Evolutionary conservation across 1,140 invertebrate species (phyloP).

Genomic region (Phymastichus coffea): DNA sequence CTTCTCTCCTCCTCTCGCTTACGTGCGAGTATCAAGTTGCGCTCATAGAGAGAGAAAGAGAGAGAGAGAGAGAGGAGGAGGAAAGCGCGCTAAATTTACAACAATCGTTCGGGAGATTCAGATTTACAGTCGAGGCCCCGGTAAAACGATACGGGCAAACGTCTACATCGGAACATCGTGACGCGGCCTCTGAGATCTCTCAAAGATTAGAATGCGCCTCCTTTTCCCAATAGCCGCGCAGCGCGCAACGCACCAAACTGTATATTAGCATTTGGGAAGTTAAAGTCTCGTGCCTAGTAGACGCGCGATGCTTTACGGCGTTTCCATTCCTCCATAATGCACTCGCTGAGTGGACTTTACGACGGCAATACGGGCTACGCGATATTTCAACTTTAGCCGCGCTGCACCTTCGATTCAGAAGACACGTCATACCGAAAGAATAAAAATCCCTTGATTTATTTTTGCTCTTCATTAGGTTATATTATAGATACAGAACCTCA

Average conservation of each 20-base stretch:
- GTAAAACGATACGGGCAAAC: background rate
- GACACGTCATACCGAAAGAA: no score
- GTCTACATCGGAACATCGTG: background rate
- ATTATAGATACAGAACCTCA: no score
- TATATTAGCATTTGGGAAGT: background rate
- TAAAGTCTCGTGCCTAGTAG: background rate
- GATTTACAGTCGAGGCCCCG: slow-evolving; percentile 1
- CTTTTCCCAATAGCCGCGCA: background rate
- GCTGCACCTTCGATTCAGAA: no score
- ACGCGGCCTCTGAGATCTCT: slow-evolving; percentile 3
- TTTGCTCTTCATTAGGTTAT: no score
- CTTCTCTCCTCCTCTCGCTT: background rate
- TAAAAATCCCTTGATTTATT: no score
- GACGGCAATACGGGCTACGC: no score
- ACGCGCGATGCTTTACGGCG: background rate
- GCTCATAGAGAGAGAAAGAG: no score
- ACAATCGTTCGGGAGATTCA: slow-evolving; percentile 4
- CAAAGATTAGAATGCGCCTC: background rate
- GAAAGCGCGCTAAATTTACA: background rate
- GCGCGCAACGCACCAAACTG: background rate
- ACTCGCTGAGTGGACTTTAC: no score
- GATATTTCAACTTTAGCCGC: no score
- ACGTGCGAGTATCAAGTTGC: background rate
- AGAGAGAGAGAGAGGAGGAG: background rate
- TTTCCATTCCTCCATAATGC: no score